phyloP scores from a whole-genome alignment of 1,140 invertebrate genomes.

The Elysia chlorotica region DNA sequence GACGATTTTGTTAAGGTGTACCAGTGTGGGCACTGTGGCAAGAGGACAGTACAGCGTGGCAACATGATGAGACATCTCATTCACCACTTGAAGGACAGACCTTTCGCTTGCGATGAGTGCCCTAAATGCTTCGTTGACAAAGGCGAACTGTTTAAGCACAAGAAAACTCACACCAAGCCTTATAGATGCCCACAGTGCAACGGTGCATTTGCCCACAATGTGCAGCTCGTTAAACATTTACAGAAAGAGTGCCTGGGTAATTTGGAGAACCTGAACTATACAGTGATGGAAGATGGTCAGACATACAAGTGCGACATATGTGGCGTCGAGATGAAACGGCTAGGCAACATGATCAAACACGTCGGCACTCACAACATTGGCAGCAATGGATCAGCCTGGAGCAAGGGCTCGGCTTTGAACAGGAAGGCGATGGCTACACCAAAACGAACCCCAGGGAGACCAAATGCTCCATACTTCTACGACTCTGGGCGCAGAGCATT shows the following conservation, averaged over 20 bases:
- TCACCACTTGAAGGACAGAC: conserved; percentile 17
- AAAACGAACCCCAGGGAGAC: not conserved
- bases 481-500: not conserved
- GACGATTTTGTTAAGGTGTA: conserved; percentile 24
- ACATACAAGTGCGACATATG: conserved; percentile 22
- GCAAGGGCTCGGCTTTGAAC: not conserved
- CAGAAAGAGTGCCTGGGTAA: conserved; percentile 15
- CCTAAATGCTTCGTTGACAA: conserved; percentile 21
- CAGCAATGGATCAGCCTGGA: not conserved
- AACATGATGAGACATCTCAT: conserved; percentile 24
- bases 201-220: conserved; percentile 23
- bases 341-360: conserved; percentile 25
- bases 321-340: conserved; percentile 19
- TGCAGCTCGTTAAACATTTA: conserved; percentile 12
- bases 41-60: conserved; percentile 20
- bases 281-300: conserved; percentile 15
- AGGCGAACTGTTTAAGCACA: conserved; percentile 19
- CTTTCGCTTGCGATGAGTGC: conserved; percentile 15
- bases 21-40: conserved; percentile 19
- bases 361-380: conserved; percentile 10
- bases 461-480: conserved; percentile 3
- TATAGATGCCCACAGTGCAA: conserved; percentile 16
- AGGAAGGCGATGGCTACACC: not conserved
- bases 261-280: conserved; percentile 14
- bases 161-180: conserved; percentile 19